A percentile compares a stretch with the other conserved stretches of the same genome.
These are phyloP conservation scores for Strigamia transsilvanica DNA, from an alignment of 2,888 invertebrate species.

Conservation along the genomic window DNA sequence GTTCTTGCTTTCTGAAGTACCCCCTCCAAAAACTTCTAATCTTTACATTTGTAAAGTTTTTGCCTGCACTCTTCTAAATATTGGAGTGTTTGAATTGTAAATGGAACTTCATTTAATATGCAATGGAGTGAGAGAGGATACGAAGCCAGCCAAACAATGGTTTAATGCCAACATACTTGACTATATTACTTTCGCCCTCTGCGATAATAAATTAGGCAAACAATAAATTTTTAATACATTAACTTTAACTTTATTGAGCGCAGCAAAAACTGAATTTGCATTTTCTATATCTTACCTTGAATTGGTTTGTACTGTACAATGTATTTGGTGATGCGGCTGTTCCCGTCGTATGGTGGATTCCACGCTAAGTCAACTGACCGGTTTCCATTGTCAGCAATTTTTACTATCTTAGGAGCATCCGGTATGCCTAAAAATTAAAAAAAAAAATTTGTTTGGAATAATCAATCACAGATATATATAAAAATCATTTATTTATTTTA, in stretches of 20 bases:
- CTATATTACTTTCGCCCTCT: not conserved
- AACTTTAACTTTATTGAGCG: not conserved
- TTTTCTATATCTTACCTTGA: constrained; percentile 53
- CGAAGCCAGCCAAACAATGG: not conserved
- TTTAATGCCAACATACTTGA: not conserved
- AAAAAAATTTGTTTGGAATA: too few relatives aligned
- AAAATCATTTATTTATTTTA: too few relatives aligned
- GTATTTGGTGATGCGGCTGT: constrained; percentile 87
- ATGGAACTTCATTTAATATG: constrained; percentile 19
- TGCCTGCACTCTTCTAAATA: not conserved
- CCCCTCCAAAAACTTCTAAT: not conserved
- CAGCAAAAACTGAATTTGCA: not conserved
- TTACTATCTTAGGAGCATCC: constrained; percentile 51
- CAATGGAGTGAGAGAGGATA: constrained; percentile 7
- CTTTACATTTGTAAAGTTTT: not conserved
- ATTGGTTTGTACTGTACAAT: constrained; percentile 77
- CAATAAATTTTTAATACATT: not conserved
- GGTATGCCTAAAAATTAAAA: constrained; percentile 48
- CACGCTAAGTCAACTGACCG: constrained; percentile 89
- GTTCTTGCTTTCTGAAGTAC: not conserved
- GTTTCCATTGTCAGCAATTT: constrained; percentile 68
- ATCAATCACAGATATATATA: too few relatives aligned
- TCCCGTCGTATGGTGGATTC: constrained; percentile 92
- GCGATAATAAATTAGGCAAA: not conserved
- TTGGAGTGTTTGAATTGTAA: constrained; percentile 12